A percentile compares a stretch with the other conserved stretches of the same genome.
These are phyloP conservation scores for Trachelus stipa DNA, from an alignment of 2,888 invertebrate genomes.

Conservation along the genomic window DNA sequence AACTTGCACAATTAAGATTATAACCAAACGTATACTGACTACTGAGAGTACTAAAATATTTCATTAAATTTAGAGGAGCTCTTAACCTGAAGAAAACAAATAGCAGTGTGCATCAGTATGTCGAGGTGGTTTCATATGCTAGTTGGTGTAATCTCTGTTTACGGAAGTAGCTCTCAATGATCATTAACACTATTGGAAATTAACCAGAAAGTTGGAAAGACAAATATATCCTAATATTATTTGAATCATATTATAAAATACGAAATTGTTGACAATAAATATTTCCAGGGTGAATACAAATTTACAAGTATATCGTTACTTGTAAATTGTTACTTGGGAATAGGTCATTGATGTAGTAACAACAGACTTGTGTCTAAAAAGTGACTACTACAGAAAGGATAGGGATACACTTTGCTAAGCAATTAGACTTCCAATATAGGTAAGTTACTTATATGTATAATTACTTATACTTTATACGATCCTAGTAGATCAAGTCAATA, in stretches of 20 bases:
- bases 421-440: too few relatives aligned
- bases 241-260: neutral
- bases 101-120: neutral
- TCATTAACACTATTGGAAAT: neutral
- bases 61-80: neutral
- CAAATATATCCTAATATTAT: neutral
- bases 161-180: neutral
- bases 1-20: neutral
- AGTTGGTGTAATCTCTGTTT: neutral
- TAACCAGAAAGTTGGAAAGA: neutral
- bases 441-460: too few relatives aligned
- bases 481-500: too few relatives aligned
- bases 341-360: too few relatives aligned
- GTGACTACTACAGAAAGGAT: too few relatives aligned
- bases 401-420: too few relatives aligned
- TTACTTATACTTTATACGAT: too few relatives aligned
- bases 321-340: too few relatives aligned
- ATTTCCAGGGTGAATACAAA: too few relatives aligned
- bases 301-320: too few relatives aligned
- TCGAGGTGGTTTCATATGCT: neutral
- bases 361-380: too few relatives aligned
- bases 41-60: too few relatives aligned
- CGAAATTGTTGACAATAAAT: neutral
- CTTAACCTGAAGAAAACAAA: neutral
- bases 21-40: neutral